Evolutionary conservation across 2,113 vertebrate genomes (phyloP), one percentile per base, ranked within the genome.

Genomic region (Cinclus cinclus): DNA sequence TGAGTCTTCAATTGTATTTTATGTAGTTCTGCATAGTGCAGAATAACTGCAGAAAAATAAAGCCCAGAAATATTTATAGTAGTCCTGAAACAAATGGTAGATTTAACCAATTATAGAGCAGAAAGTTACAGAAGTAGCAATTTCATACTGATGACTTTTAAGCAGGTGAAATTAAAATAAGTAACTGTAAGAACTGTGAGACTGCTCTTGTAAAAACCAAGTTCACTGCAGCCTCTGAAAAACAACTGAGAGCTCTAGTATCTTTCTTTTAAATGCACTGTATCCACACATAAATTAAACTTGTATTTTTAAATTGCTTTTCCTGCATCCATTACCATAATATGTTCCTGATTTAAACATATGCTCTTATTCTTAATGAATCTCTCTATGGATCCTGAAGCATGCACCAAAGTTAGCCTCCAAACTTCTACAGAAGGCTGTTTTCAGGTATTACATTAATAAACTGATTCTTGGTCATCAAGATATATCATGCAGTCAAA

Each of bases 21-120:
- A 93, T 58, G 65, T 30, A 91, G 30, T 55, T 82, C 44, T 94
- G 89, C 39, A 24, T 24, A 55, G 33, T 28, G 15, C 25, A 35
- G 25, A 44, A 91, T 80, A 65, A 62, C 46, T 55, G 53, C 6
- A 91, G 95, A 97, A 97, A 95, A 89, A 62, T 52, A 89, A 96
- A 94, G 41, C 42, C 84, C 89, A 89, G 71, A 77, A 96, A 87
- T 91, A 94, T 94, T 97, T 96, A 89, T 75, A 96, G 87, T 95
- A 96, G 73, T 92, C 65, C 63, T 47, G 80, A 94, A 96, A 68
- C 30, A 92, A 92, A 44, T 68, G 63, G 33, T 64, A 96, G 63
- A 76, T 96, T 95, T 94, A 92, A 91, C 19, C 1, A 6, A 63
- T 94, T 70, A 80, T 42, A 67, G 69, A 82, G 6, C 24, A 58